phyloP scores from a whole-genome alignment of 2,797 vertebrate species.

The Lithobates pipiens region DNA sequence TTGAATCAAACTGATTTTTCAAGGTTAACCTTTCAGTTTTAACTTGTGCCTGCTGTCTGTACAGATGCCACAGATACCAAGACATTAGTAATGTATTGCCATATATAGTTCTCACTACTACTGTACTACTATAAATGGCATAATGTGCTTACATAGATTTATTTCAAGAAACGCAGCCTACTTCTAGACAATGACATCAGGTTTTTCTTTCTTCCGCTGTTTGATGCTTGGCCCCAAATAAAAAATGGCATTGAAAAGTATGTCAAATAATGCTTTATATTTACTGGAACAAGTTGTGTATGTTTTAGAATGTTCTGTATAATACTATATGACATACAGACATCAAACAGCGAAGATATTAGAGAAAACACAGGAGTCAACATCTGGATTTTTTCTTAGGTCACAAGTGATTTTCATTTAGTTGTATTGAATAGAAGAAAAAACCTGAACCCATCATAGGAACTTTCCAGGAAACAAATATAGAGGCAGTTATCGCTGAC shows the following conservation, averaged over 20 bases:
- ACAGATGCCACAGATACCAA: constrained; percentile 51
- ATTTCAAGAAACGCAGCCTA: constrained; percentile 4
- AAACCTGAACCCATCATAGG: too few species aligned
- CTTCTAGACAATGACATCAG: background rate
- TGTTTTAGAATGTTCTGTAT: background rate
- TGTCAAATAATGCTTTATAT: background rate
- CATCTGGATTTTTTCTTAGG: background rate
- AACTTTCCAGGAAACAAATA: too few species aligned
- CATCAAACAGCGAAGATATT: background rate
- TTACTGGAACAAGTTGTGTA: background rate
- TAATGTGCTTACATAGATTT: constrained; percentile 20
- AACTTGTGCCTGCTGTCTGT: constrained; percentile 5
- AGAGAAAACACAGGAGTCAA: background rate
- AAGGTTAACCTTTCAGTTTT: constrained; percentile 12
- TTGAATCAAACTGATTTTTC: background rate
- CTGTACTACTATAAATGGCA: constrained; percentile 43
- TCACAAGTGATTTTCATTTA: background rate
- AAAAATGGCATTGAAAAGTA: background rate
- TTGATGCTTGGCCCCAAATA: background rate
- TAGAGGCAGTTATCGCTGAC: too few species aligned
- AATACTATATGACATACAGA: background rate
- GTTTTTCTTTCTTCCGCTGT: background rate
- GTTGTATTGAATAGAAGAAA: background rate
- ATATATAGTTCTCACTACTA: constrained; percentile 46
- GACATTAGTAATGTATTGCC: constrained; percentile 36